These are phyloP conservation scores for Poicephalus meyeri DNA, from an alignment of 2,113 vertebrate species.

Conservation along the genomic window DNA sequence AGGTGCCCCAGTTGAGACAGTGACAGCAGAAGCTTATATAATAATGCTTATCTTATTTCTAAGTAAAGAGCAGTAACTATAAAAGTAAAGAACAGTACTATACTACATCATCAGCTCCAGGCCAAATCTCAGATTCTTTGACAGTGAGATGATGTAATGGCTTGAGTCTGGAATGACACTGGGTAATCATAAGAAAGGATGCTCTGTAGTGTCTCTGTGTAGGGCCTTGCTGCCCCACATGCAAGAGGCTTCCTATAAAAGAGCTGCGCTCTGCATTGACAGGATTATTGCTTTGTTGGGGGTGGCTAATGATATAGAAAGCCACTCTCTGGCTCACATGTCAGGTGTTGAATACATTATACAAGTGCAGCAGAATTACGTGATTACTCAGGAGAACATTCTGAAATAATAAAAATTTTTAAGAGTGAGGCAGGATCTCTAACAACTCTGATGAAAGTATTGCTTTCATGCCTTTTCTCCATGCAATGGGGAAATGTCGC, in stretches of 20 bases:
- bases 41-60: background rate
- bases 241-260: background rate
- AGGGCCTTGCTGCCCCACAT: background rate
- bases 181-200: background rate
- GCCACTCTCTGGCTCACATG: background rate
- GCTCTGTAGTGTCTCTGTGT: background rate
- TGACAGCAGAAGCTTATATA: background rate
- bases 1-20: background rate
- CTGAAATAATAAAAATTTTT: background rate
- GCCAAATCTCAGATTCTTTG: background rate
- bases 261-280: background rate
- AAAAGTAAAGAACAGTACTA: background rate
- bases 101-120: background rate
- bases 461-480: background rate
- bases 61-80: background rate
- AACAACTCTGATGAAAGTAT: background rate
- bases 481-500: background rate
- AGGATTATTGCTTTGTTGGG: background rate
- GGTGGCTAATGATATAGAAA: background rate
- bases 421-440: background rate
- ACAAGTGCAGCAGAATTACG: background rate
- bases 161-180: background rate
- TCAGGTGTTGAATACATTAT: background rate
- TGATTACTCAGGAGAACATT: background rate
- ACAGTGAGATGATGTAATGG: background rate